Evolutionary conservation across 2,797 vertebrate species (phyloP), one percentile per base, ranked within the genome.

Genomic region (Sebastes matsubarae): DNA sequence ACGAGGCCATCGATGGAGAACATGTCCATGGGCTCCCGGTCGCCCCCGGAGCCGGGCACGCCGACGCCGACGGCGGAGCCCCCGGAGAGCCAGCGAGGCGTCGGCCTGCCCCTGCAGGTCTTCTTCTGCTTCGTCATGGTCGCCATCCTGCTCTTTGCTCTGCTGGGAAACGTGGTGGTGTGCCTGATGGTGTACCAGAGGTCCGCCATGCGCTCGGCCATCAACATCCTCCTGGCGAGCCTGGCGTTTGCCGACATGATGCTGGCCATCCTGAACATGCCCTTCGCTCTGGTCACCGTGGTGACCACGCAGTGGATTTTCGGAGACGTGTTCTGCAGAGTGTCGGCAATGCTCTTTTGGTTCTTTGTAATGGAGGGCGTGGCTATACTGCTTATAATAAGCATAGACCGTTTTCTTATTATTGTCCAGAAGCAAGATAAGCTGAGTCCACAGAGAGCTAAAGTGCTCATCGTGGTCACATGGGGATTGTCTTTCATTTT

Each of bases 121-220:
- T 96, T 99, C 91, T 97, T 99, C 87, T 97, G 97, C 83, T 90
- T 96, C 63, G 82, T 94, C 74, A 98, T 99, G 96, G 95, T 97
- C 74, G 96, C 95, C 91, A 97, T 99, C 87, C 90, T 98, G 4
- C 93, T 97, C 77, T 92, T 98, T 87, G 97, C 98, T 50, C 96
- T 99, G 82, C 88, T 98, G 34, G 99, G 99, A 8, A 99, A 99
- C 77, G 96, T 98, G 89, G 98, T 99, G 58, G 98, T 99, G 80
- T 99, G 98, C 90, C 93, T 99, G 85, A 99, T 99, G 98, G 99
- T 99, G 79, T 99, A 99, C 95, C 98, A 98, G 93, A 97, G 97
- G 52, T 97, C 98, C 1, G 98, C 98, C 79, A 99, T 99, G 99
- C 95, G 98, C 84, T 99, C 99, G 0, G 99, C 99, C 72, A 99